Conservation (phyloP, 2,888 invertebrate species). For the Perizoma affinitatum region DNA sequence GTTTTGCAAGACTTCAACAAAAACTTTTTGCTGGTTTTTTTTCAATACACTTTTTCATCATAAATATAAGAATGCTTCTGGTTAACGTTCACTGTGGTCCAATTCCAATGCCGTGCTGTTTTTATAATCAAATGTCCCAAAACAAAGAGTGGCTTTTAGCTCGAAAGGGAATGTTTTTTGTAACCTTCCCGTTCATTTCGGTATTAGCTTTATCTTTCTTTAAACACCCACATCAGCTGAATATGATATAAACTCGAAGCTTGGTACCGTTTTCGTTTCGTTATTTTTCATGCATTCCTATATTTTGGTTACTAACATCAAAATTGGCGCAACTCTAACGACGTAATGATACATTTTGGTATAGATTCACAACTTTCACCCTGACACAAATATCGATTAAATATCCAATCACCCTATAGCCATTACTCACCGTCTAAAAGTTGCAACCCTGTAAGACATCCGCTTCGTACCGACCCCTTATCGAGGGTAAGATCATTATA, state of each 20-base stretch:
- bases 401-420: constrained; percentile 38
- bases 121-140: constrained; percentile 33
- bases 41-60: neutral
- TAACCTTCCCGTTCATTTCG: constrained; percentile 9
- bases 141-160: constrained; percentile 24
- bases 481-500: no score
- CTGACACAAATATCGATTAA: constrained; percentile 33
- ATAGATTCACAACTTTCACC: no score
- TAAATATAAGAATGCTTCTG: constrained; percentile 1
- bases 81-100: constrained; percentile 11
- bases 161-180: constrained; percentile 15
- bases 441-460: constrained; percentile 13
- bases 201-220: constrained; percentile 11
- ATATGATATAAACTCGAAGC: neutral
- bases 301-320: no score
- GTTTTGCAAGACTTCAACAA: no score
- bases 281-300: no score
- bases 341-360: no score
- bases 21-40: neutral
- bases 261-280: neutral
- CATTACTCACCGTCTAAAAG: constrained; percentile 39
- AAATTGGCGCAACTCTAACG: no score
- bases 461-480: no score
- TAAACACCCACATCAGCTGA: constrained; percentile 10
- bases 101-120: constrained; percentile 15